Conservation (phyloP, 2,888 invertebrate genomes). For the Drosophila falleni region DNA sequence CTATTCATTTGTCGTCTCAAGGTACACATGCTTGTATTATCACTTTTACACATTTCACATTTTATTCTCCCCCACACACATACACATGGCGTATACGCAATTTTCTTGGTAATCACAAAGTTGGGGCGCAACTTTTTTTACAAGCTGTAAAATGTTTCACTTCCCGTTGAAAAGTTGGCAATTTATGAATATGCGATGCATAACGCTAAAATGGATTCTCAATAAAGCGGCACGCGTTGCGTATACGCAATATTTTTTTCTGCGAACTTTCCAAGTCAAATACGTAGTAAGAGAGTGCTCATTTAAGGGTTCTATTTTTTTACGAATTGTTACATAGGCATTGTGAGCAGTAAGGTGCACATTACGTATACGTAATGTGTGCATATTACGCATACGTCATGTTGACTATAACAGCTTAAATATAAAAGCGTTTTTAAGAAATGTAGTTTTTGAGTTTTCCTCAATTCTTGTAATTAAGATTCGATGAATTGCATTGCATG, state of each 20-base stretch:
- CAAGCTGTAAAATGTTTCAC: slow-evolving; percentile 38
- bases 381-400: slow-evolving; percentile 14
- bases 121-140: slow-evolving; percentile 27
- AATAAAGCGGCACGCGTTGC: slow-evolving; percentile 44
- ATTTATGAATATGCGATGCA: slow-evolving; percentile 40
- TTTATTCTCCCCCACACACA: neutral
- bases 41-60: slow-evolving; percentile 7
- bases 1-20: slow-evolving; percentile 43
- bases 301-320: slow-evolving; percentile 26
- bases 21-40: slow-evolving; percentile 35
- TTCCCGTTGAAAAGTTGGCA: slow-evolving; percentile 38
- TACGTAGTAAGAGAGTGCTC: neutral
- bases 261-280: slow-evolving; percentile 16
- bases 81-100: slow-evolving; percentile 16
- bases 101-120: slow-evolving; percentile 32
- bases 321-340: slow-evolving; percentile 7
- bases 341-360: neutral
- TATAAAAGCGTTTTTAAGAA: neutral
- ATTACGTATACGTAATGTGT: slow-evolving; percentile 5
- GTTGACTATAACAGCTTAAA: slow-evolving; percentile 20
- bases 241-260: slow-evolving; percentile 44
- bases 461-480: too few relatives aligned
- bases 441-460: neutral
- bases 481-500: too few relatives aligned
- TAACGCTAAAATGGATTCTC: slow-evolving; percentile 14